Evolutionary conservation across 2,113 vertebrate genomes (phyloP), one percentile per base, ranked within the genome.

Genomic region (Nanorana parkeri): DNA sequence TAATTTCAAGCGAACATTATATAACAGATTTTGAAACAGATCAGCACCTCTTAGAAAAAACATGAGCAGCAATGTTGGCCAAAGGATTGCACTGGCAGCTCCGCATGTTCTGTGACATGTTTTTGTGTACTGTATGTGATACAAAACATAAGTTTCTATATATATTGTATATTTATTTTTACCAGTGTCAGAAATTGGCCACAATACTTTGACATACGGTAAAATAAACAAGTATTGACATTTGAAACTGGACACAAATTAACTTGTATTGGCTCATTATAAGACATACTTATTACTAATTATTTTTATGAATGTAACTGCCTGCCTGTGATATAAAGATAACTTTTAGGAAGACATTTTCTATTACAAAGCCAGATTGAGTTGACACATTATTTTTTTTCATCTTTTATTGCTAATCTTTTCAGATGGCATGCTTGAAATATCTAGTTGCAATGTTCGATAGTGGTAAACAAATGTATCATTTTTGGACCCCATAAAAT

Each of bases 291-390:
- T 55, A n/a, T n/a, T n/a, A n/a, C n/a, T n/a, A 55, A 81, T 81
- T 74, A 66, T 75, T 74, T 75, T 66, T 36, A 55, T 65, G 28
- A 81, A 56, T 36, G 55, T 66, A 66, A 10, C 60, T 74, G 29
- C 66, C 20, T 56, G 26, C 28, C 29, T 56, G 56, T 67, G 24
- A 66, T 65, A 56, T 66, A 51, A 63, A 74, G 41, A 24, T 56
- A 74, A 52, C 61, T 54, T 26, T 68, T 51, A 28, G 55, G 65
- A 80, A 65, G 79, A 17, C 26, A 28, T 63, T 72, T 60, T 71
- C 28, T 80, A 51, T 80, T 64, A 26, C 32, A 72, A 71, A 64
- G 58, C 67, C 32, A 81, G 68, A 81, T 72, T 75, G n/a, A 47
- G 61, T 74, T 75, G 63, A 68, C 28, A 58, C 6, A 16, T 73